phyloP scores from a whole-genome alignment of 2,113 vertebrate species.

The Cnemophilus loriae region DNA sequence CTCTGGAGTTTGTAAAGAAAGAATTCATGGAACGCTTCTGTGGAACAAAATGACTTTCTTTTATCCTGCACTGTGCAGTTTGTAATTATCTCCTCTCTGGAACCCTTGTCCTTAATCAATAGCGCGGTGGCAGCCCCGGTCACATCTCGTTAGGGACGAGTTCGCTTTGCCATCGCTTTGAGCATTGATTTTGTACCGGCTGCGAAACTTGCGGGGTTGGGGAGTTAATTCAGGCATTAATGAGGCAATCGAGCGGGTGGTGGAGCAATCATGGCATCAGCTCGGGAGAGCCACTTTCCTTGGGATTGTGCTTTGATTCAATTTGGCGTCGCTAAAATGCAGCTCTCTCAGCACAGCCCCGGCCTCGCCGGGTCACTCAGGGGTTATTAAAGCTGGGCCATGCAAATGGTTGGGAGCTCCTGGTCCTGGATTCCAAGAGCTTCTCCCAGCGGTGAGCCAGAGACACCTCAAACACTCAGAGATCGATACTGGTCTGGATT shows the following conservation, averaged over 20 bases:
- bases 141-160: conserved; percentile 6
- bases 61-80: neutral
- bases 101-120: conserved; percentile 63
- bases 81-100: conserved; percentile 63
- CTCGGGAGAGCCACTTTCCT: conserved; percentile 32
- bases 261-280: conserved; percentile 59
- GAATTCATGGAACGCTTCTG: neutral
- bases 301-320: neutral
- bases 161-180: conserved; percentile 36
- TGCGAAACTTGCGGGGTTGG: conserved; percentile 44
- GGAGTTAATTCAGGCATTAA: conserved; percentile 72
- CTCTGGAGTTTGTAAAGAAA: neutral
- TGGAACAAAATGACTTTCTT: conserved; percentile 27
- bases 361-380: neutral
- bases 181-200: conserved; percentile 67
- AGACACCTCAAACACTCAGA: neutral
- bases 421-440: neutral
- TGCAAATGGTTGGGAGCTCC: neutral
- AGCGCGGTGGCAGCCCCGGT: conserved; percentile 5
- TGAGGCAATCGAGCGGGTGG: conserved; percentile 63
- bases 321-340: neutral
- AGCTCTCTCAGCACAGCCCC: neutral
- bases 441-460: neutral
- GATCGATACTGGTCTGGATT: rapidly evolving
- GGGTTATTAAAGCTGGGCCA: neutral